Evolutionary conservation across 2,888 invertebrate species (phyloP), one percentile per base, ranked within the genome.

Genomic region (Chrysolina oricalcia): DNA sequence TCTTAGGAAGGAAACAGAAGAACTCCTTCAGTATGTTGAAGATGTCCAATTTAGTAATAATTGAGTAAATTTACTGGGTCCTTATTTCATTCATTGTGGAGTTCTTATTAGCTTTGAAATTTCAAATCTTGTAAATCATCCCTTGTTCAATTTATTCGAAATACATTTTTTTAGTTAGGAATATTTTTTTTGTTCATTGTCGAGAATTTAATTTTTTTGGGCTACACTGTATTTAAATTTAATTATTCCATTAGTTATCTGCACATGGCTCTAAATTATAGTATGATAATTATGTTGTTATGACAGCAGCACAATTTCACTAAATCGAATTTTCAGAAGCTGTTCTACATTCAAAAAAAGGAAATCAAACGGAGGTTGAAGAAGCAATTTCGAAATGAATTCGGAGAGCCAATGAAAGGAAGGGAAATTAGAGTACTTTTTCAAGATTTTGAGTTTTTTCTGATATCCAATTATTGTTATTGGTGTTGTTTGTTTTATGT

Each of bases 1-100:
- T 65, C 21, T 11, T 65, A 10, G 43, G 65, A n/a, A n/a, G n/a
- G n/a, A n/a, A n/a, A n/a, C n/a, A n/a, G n/a, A n/a, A n/a, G n/a
- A n/a, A n/a, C n/a, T 43, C 65, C 27, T 65, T 65, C 65, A 65
- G 46, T 43, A 19, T 43, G 41, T 43, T 65, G 46, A 64, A 40
- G 17, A 15, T 64, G 40, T 64, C 64, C 8, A 1, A 43, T 17
- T 6, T 65, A 21, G 21, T 65, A 4, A 43, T 65, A 11, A 65
- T 41, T 65, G 19, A 65, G 63, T 63, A n/a, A 10, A 13, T 17
- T 40, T 9, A 9, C 10, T n/a, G n/a, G 19, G 11, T 65, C 43
- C 17, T 65, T 46, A 43, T 65, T 19, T 6, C 19, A 23, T 19
- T 48, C 5, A 41, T 46, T 17, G 9, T 64, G 43, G 43, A 65